phyloP scores from a whole-genome alignment of 2,113 vertebrate genomes.

The Pterocles gutturalis region DNA sequence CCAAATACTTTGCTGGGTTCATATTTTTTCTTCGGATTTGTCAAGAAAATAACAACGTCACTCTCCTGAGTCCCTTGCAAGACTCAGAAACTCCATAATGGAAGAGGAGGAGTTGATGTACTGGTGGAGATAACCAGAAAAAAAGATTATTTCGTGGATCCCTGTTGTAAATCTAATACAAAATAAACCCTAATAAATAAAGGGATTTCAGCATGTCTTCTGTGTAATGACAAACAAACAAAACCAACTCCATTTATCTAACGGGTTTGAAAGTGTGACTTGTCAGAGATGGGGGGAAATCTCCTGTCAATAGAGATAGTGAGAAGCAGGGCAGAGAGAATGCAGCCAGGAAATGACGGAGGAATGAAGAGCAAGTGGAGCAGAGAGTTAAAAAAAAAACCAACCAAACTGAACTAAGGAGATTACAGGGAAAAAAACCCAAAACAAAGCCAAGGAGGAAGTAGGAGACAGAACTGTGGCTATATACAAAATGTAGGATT shows the following conservation, averaged over 20 bases:
- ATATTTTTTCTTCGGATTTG: not conserved
- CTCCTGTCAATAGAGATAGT: not conserved
- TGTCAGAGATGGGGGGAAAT: not conserved
- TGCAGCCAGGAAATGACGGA: not conserved
- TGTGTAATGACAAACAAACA: not conserved
- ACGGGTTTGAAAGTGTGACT: not conserved
- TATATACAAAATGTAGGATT: not conserved
- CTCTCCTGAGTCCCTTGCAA: not conserved
- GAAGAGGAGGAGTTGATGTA: not conserved
- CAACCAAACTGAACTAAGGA: not conserved
- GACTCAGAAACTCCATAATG: not conserved
- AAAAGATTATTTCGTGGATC: not conserved
- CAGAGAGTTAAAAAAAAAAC: not conserved
- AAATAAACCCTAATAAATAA: not conserved
- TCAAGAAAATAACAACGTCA: fast-evolving
- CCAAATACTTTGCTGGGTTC: not conserved
- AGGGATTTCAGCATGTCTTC: not conserved
- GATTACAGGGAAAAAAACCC: not conserved
- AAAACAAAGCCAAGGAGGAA: not conserved
- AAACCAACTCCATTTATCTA: not conserved
- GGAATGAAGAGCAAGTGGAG: not conserved
- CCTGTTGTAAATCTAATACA: not conserved
- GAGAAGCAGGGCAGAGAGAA: not conserved
- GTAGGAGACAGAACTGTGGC: not conserved
- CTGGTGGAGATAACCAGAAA: not conserved